These are phyloP conservation scores for Falco cherrug DNA, from an alignment of 2,797 vertebrate species.

Conservation along the genomic window DNA sequence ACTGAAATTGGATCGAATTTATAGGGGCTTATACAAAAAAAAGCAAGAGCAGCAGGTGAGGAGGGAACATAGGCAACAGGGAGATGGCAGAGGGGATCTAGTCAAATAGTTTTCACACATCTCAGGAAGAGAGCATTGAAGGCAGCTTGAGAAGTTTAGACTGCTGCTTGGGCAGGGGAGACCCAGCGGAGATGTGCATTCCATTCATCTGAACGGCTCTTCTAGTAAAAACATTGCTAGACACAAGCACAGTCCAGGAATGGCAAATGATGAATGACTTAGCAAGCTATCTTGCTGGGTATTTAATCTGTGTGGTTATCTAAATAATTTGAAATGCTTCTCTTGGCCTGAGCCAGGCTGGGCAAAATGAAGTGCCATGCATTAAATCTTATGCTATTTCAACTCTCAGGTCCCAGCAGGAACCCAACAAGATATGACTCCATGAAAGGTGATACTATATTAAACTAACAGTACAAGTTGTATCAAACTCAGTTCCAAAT, in stretches of 20 bases:
- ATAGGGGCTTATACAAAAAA: neutral
- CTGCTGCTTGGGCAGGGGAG: slow-evolving; percentile 8
- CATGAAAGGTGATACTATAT: slow-evolving; percentile 57
- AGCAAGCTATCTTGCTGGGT: slow-evolving; percentile 55
- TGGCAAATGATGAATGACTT: slow-evolving; percentile 70
- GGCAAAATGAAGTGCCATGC: slow-evolving; percentile 56
- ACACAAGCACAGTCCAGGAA: slow-evolving; percentile 48
- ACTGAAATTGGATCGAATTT: neutral
- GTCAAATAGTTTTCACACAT: neutral
- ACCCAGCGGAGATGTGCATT: slow-evolving; percentile 35
- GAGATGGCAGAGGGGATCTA: neutral
- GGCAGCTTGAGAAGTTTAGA: neutral
- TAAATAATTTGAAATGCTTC: slow-evolving; percentile 67
- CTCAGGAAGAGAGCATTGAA: neutral
- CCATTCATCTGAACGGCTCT: slow-evolving; percentile 53
- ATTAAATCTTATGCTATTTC: slow-evolving; percentile 47
- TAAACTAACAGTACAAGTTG: slow-evolving; percentile 61
- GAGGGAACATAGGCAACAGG: neutral
- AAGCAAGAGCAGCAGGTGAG: neutral
- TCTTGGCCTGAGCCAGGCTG: slow-evolving; percentile 54
- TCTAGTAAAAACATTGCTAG: slow-evolving; percentile 60
- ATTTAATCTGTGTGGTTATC: slow-evolving; percentile 66
- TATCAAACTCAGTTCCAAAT: slow-evolving; percentile 53
- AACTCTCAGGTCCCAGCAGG: slow-evolving; percentile 48
- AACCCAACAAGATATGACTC: slow-evolving; percentile 17